Percentiles rank a stretch among this genome's conserved stretches.
Conservation (phyloP, 2,797 vertebrate species). For the Amphiprion clarkii region DNA sequence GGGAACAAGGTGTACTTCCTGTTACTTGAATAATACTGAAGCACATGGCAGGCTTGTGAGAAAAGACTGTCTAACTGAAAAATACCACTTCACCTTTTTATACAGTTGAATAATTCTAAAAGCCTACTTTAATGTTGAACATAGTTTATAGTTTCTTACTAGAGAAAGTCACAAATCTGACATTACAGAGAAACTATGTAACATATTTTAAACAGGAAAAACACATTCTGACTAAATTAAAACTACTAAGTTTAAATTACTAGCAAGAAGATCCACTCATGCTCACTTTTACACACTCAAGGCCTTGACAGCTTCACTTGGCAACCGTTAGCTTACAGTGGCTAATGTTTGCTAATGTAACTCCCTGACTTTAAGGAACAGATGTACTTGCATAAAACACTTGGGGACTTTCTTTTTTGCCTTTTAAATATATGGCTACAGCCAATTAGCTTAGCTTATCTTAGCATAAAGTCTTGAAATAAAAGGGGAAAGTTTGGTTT, state of each 20-base stretch:
- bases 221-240: not conserved
- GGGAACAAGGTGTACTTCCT: slow-evolving; percentile 85
- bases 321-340: not conserved
- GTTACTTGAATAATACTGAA: slow-evolving; percentile 62
- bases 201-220: not conserved
- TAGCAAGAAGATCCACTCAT: slow-evolving; percentile 2
- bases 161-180: not conserved
- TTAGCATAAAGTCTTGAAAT: not conserved
- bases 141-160: not conserved
- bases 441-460: not conserved
- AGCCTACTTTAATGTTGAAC: not conserved
- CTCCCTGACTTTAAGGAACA: not conserved
- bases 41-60: slow-evolving; percentile 29
- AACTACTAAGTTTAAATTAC: not conserved
- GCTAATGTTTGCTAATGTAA: not conserved
- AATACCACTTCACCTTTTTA: not conserved
- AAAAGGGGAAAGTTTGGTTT: not conserved
- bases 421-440: not conserved
- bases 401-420: too few relatives aligned
- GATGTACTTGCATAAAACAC: too few relatives aligned
- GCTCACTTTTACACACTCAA: too few relatives aligned
- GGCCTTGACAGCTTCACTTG: not conserved
- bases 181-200: not conserved
- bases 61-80: slow-evolving; percentile 17
- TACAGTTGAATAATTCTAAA: slow-evolving; percentile 16